Base-by-base conservation (phyloP, 2,888 invertebrate species). In the Aphidoletes aphidimyza region DNA sequence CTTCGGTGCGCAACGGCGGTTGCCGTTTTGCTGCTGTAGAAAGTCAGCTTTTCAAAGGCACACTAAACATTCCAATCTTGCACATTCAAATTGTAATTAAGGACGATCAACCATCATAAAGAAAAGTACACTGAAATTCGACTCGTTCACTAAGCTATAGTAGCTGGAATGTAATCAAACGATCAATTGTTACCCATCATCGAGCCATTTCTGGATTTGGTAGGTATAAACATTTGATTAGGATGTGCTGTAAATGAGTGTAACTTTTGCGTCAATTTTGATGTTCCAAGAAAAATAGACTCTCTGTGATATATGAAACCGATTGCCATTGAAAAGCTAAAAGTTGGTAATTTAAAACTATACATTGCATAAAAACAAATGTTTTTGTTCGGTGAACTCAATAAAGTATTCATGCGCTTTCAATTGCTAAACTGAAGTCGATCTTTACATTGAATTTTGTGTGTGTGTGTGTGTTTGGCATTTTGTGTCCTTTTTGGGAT, bases 211-310 rank as follows among this genome's bases (percentile, higher is more conserved):
- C 2, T 69, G 0, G 3, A 14, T 30, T 69, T 9, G 30, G 11
- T 69, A 54, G 69, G 69, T 69, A 69, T 69, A 69, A 69, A 69
- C 30, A 30, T 69, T 69, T 69, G 30, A 69, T 69, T 69, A 30
- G 14, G 69, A 69, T 30, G 30, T 69, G 69, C 11, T 54, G 54
- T n/a, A n/a, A n/a, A 54, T 19, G 49, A 17, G 49, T 19, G 11
- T 34, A 69, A 69, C 69, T 69, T 69, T 69, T 69, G 30, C 69
- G 30, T 69, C 69, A 69, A 69, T 69, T n/a, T 69, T 69, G 30
- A n/a, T 54, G n/a, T 22, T 5, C 1, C n/a, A 54, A 54, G 47
- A 9, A 26, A 22, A n/a, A n/a, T n/a, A n/a, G n/a, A n/a, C n/a
- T n/a, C n/a, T n/a, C n/a, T n/a, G 30, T 69, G 69, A 30, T 69